A percentile compares a stretch with the other conserved stretches of the same genome.
phyloP scores from a whole-genome alignment of 2,113 vertebrate genomes.

The Neogobius melanostomus region DNA sequence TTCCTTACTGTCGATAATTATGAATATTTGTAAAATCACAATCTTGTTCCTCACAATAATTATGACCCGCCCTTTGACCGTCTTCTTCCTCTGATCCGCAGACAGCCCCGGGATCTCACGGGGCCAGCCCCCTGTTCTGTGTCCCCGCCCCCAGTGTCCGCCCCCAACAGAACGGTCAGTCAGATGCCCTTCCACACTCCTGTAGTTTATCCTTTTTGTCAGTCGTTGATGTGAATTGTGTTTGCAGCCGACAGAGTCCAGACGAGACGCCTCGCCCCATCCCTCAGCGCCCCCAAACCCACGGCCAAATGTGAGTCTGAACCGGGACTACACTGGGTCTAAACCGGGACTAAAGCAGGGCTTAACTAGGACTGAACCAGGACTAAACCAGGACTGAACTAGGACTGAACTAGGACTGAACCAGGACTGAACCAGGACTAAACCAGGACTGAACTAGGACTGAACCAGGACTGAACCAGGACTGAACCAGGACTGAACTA shows the following conservation, averaged over 20 bases:
- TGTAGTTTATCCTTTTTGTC: too few relatives aligned
- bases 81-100: not conserved
- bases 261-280: not conserved
- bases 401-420: too few relatives aligned
- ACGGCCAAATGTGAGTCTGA: not conserved
- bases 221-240: not conserved
- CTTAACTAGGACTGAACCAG: too few relatives aligned
- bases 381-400: too few relatives aligned
- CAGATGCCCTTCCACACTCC: not conserved
- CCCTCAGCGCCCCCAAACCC: not conserved
- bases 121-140: not conserved
- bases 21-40: too few relatives aligned
- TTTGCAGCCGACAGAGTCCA: not conserved
- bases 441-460: too few relatives aligned
- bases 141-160: not conserved
- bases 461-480: too few relatives aligned
- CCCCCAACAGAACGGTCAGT: not conserved
- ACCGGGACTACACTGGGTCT: not conserved
- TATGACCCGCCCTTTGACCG: too few relatives aligned
- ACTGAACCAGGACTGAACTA: too few relatives aligned
- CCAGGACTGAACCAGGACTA: too few relatives aligned
- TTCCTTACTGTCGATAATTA: too few relatives aligned
- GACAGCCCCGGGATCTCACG: not conserved
- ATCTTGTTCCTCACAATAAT: too few relatives aligned
- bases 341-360: not conserved